phyloP scores from a whole-genome alignment of 2,888 invertebrate genomes.

The Euplagia quadripunctaria region DNA sequence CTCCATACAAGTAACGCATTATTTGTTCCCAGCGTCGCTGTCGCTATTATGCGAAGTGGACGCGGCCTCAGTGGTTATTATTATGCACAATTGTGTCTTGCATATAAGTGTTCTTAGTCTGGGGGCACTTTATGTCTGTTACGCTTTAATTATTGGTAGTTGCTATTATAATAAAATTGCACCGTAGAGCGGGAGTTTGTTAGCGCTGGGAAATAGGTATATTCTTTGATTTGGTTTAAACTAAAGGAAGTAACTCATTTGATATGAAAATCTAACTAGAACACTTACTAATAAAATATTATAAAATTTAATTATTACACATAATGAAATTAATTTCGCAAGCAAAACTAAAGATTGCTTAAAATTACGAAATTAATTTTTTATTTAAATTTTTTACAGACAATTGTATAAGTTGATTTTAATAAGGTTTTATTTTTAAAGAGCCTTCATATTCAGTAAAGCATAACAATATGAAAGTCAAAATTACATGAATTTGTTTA shows the following conservation, averaged over 20 bases:
- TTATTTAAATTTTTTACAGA: background rate
- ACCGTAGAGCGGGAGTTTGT: background rate
- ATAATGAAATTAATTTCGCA: background rate
- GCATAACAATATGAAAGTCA: constrained; percentile 1
- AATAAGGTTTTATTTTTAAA: background rate
- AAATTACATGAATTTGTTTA: background rate
- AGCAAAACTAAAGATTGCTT: background rate
- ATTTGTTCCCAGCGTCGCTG: too few species aligned
- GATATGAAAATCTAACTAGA: background rate
- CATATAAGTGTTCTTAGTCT: background rate
- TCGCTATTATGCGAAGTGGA: too few species aligned
- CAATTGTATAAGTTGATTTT: background rate
- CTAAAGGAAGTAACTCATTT: background rate
- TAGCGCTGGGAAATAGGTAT: background rate
- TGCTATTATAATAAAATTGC: background rate
- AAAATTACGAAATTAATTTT: background rate
- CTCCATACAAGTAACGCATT: too few species aligned
- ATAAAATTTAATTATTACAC: background rate
- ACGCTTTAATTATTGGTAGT: background rate
- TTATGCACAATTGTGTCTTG: background rate
- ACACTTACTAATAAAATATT: background rate
- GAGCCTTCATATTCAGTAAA: background rate
- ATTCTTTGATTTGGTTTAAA: background rate
- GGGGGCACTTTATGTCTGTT: background rate
- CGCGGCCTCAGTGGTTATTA: too few species aligned